Percentiles rank a stretch among this genome's conserved stretches.
Conservation (phyloP, 2,888 invertebrate species). For the Parelbella ahira region DNA sequence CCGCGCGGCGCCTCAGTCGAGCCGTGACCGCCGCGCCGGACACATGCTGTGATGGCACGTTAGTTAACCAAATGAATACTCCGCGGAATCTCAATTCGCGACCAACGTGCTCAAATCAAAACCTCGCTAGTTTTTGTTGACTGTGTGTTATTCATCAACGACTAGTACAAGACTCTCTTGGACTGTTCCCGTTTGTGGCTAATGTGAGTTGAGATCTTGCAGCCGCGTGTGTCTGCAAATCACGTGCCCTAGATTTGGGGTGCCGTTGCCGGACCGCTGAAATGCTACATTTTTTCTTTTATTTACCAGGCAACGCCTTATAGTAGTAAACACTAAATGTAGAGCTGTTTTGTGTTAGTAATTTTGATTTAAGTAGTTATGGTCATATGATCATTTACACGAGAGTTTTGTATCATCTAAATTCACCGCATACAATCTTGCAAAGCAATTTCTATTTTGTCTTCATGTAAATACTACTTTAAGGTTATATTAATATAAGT, state of each 20-base stretch:
- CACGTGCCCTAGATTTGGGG: constrained; percentile 73
- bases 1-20: constrained; percentile 62
- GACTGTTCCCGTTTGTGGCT: constrained; percentile 67
- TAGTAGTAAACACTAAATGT: constrained; percentile 36
- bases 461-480: constrained; percentile 23
- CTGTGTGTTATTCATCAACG: constrained; percentile 48
- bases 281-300: constrained; percentile 58
- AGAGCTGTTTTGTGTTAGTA: constrained; percentile 30
- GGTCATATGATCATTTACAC: too few relatives aligned
- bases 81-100: constrained; percentile 57
- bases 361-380: constrained; percentile 31
- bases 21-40: constrained; percentile 47
- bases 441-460: constrained; percentile 42
- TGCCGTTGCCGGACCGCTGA: constrained; percentile 61
- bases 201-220: constrained; percentile 70
- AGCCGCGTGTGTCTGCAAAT: constrained; percentile 55
- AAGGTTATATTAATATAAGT: constrained; percentile 11
- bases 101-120: constrained; percentile 40
- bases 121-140: constrained; percentile 54
- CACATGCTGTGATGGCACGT: constrained; percentile 48
- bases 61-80: constrained; percentile 62
- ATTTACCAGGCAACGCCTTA: constrained; percentile 60
- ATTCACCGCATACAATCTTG: constrained; percentile 50
- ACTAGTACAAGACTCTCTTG: constrained; percentile 52
- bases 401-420: not conserved